A percentile compares a stretch with the other conserved stretches of the same genome.
phyloP scores from a whole-genome alignment of 2,888 invertebrate genomes.

The Noctua comes region DNA sequence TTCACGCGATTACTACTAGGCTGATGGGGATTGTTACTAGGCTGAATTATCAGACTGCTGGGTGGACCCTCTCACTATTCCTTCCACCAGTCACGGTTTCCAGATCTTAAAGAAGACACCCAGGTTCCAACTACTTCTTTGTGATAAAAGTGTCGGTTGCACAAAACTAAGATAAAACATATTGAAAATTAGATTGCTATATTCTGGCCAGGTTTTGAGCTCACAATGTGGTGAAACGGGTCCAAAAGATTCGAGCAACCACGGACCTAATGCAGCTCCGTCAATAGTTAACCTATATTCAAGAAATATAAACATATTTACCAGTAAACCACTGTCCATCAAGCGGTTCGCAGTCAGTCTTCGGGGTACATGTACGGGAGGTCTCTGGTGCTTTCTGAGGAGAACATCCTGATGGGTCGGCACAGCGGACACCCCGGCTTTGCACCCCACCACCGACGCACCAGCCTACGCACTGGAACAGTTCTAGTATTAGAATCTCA shows the following conservation, averaged over 20 bases:
- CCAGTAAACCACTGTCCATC: slow-evolving; percentile 96
- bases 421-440: slow-evolving; percentile 93
- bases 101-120: background rate
- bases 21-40: background rate
- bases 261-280: background rate
- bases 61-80: background rate
- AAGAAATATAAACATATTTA: slow-evolving; percentile 60
- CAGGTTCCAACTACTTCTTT: background rate
- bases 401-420: slow-evolving; percentile 91
- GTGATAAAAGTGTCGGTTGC: background rate
- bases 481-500: slow-evolving; percentile 1
- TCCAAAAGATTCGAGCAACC: background rate
- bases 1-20: background rate
- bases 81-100: background rate
- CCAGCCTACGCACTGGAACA: slow-evolving; percentile 92
- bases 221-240: background rate
- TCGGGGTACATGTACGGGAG: slow-evolving; percentile 92
- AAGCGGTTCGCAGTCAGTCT: slow-evolving; percentile 91
- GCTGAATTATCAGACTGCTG: background rate
- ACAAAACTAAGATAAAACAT: background rate
- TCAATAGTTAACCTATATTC: background rate
- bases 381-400: slow-evolving; percentile 90
- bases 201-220: background rate
- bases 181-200: background rate
- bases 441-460: slow-evolving; percentile 94